Conservation (phyloP, 2,888 invertebrate genomes). For the Caenorhabditis virilis region DNA sequence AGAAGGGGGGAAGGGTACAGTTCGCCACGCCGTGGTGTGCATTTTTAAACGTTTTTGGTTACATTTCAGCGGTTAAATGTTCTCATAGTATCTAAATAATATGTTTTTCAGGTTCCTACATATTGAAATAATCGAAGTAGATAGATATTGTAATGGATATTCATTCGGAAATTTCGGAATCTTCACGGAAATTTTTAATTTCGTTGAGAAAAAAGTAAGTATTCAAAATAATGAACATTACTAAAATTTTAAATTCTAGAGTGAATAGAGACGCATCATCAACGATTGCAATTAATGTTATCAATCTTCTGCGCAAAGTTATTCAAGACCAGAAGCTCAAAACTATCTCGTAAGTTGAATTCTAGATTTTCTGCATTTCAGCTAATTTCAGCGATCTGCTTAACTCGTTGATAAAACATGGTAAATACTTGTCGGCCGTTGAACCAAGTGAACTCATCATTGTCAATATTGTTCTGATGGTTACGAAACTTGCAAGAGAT, state of each 20-base stretch:
- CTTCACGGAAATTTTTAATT: slow-evolving; percentile 16
- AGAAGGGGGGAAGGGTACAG: too few species aligned
- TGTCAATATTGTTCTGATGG: slow-evolving; percentile 52
- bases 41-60: too few species aligned
- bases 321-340: slow-evolving; percentile 43
- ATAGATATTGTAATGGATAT: too few species aligned
- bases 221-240: neutral
- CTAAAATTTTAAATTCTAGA: slow-evolving; percentile 11
- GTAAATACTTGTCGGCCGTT: slow-evolving; percentile 31
- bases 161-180: slow-evolving; percentile 14
- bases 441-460: slow-evolving; percentile 50
- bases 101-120: too few species aligned
- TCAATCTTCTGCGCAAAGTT: slow-evolving; percentile 39
- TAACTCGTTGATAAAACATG: slow-evolving; percentile 33
- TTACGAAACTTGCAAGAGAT: slow-evolving; percentile 53
- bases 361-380: slow-evolving; percentile 1
- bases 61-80: too few species aligned
- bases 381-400: slow-evolving; percentile 13
- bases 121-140: too few species aligned
- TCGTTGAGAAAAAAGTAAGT: slow-evolving; percentile 20
- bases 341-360: slow-evolving; percentile 39
- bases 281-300: slow-evolving; percentile 25
- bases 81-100: too few species aligned
- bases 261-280: slow-evolving; percentile 32
- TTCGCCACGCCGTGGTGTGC: too few species aligned